Conservation (phyloP, 2,113 vertebrate genomes). For the Colinus virginianus region DNA sequence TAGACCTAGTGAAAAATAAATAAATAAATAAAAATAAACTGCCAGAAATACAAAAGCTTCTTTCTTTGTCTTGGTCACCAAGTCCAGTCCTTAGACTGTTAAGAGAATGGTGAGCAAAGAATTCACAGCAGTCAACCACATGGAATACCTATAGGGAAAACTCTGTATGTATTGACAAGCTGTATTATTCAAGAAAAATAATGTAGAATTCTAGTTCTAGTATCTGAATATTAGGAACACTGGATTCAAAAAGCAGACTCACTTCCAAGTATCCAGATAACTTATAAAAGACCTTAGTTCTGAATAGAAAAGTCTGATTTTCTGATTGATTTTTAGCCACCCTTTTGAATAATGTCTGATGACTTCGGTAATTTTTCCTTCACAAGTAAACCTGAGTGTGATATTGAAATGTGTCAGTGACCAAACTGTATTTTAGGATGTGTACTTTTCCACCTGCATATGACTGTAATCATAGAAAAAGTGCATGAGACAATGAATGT, state of each 20-base stretch:
- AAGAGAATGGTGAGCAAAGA: background rate
- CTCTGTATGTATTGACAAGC: background rate
- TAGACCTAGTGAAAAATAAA: background rate
- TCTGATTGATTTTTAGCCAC: background rate
- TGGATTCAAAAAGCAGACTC: background rate
- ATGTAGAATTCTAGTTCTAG: background rate
- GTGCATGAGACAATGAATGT: background rate
- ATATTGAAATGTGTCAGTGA: background rate
- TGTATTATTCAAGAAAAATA: background rate
- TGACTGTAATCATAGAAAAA: background rate
- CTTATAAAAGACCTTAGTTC: background rate
- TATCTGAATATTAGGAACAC: background rate
- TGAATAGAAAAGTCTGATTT: background rate
- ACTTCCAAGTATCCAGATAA: background rate
- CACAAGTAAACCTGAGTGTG: background rate
- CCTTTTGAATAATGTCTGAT: background rate
- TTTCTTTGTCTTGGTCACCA: background rate
- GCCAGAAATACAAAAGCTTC: accelerated
- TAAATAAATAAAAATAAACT: no score
- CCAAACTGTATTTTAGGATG: background rate
- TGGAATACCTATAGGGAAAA: background rate
- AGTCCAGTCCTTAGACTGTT: background rate
- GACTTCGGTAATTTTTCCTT: background rate
- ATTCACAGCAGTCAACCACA: background rate
- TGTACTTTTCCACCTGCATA: background rate